Base-by-base conservation (phyloP, 2,113 vertebrate species). In the Pollachius pollachius region DNA sequence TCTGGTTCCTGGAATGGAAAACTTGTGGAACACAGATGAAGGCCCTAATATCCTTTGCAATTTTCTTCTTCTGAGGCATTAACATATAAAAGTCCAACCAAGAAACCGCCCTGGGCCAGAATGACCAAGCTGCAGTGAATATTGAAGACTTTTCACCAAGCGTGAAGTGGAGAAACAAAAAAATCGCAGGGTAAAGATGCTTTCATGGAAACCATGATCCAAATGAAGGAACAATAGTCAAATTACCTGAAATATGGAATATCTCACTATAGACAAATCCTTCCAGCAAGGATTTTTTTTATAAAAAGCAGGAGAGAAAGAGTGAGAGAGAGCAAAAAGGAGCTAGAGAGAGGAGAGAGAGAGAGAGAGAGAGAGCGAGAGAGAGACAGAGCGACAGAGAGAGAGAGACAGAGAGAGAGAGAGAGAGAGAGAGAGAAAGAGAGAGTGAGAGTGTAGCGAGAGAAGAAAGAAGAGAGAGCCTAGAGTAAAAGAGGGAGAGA, bases 81-180 rank as follows among this genome's bases (percentile, higher is more conserved):
- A 81, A 80, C 87, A 91, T 90, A 87, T 91, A 79, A 90, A 87
- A 88, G 85, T 87, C 87, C 77, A 86, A 84, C 85, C 52, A 83
- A 88, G 85, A 89, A 91, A 91, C 87, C 90, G 85, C 90, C 86
- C 23, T 65, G 82, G 89, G 85, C 79, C 81, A 81, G 85, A 88
- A 84, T 74, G 84, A 76, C 68, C 81, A 70, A 87, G 85, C 84
- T 86, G 82, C 87, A 59, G 62, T 59, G 67, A 67, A 88, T 86
- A 81, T 81, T 87, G 87, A 86, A 83, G 82, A 81, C 84, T 34
- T 34, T 34, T 34, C 30, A 34, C 30, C 4, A 34, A 3, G 4
- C 30, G 84, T 74, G 70, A 77, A 77, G 16, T 19, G 48, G 66
- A 73, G 60, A 52, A 41, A 34, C 30, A 34, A n/a, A 48, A 57